phyloP scores from a whole-genome alignment of 1,140 invertebrate genomes.

The Conus betulinus region DNA sequence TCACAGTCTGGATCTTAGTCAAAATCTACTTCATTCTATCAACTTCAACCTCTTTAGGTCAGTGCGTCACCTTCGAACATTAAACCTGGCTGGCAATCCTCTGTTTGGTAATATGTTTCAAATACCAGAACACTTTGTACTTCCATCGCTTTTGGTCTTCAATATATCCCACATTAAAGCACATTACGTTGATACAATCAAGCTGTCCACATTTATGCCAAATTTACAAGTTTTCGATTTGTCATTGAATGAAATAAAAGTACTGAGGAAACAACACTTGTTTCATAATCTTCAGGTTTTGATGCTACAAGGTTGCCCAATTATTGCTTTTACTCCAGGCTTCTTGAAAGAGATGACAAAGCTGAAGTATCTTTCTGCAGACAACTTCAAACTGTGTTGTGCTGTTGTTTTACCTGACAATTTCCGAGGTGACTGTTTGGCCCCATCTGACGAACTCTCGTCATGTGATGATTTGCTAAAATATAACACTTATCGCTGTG shows the following conservation, averaged over 20 bases:
- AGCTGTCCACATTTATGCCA: not conserved
- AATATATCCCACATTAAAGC: not conserved
- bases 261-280: too few relatives aligned
- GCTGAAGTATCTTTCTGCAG: conserved; percentile 35
- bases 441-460: conserved; percentile 47
- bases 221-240: not conserved
- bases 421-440: conserved; percentile 18
- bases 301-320: conserved; percentile 17
- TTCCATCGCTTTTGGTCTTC: not conserved
- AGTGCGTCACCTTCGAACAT: not conserved
- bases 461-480: conserved; percentile 55
- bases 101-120: not conserved
- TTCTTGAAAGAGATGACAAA: conserved; percentile 23
- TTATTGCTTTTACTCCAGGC: conserved; percentile 33
- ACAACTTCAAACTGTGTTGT: conserved; percentile 43
- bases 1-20: too few relatives aligned
- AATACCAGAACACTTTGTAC: not conserved
- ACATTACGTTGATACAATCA: not conserved
- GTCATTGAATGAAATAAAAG: not conserved
- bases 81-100: not conserved
- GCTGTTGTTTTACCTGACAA: conserved; percentile 26
- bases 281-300: not conserved
- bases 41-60: not conserved
- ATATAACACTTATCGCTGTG: conserved; percentile 35
- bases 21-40: too few relatives aligned